Base-by-base conservation (phyloP, 2,888 invertebrate species). In the Apotomis turbidana region DNA sequence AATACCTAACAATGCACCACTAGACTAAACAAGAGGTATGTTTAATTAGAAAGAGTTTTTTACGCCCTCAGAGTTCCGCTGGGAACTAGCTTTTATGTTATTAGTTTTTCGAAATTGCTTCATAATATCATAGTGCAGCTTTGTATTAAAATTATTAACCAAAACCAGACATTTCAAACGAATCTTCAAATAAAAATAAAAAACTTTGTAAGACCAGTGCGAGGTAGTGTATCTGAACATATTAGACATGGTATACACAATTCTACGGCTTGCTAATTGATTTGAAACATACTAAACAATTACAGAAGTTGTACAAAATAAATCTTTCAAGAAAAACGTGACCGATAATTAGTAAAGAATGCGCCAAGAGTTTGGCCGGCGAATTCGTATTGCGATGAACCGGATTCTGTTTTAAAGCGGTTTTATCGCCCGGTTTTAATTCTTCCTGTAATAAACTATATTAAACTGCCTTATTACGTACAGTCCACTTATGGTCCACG, bases 401-500 rank as follows among this genome's bases (percentile, higher is more conserved):
- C 57, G 49, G 55, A 46, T 49, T 49, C n/a, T 49, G 49, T 38
- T 54, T 59, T 55, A 49, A 68, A 12, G 54, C 13, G 38, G 49
- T 36, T 49, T 62, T 62, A 41, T 63, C 44, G 54, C 49, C 54
- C 49, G 51, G n/a, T n/a, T n/a, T 60, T 54, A 67, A 12, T 51
- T 49, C 62, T 58, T 71, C 72, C 68, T 61, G 61, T 12, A 44
- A 67, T 49, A 60, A 61, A 58, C 54, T 69, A 52, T 57, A 66
- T 55, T 36, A 66, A 58, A 67, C 51, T 49, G 49, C 55, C 13
- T 12, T 12, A 67, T 68, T 68, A 67, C 67, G 67, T 38, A 49
- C 38, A 38, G 49, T 49, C 63, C 70, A 70, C 70, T 66, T 70
- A 70, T 63, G 64, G 67, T 59, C 49, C 38, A 36, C n/a, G 72